Evolutionary conservation across 2,888 invertebrate genomes (phyloP).

Genomic region (Papilio demoleus): DNA sequence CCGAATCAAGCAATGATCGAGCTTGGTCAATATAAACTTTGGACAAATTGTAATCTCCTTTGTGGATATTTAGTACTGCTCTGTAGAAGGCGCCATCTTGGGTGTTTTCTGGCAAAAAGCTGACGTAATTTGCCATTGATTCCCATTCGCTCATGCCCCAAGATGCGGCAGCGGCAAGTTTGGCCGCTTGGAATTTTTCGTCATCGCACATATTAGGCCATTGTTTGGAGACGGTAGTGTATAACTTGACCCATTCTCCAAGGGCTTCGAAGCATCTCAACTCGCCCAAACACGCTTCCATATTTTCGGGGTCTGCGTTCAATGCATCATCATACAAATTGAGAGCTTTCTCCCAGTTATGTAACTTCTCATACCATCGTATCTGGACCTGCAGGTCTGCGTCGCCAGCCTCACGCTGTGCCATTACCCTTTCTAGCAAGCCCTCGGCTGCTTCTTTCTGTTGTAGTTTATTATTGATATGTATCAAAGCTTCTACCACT

Average conservation of each 20-base stretch:
- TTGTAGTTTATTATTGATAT: slow-evolving; percentile 98
- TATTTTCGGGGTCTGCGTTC: slow-evolving; percentile 85
- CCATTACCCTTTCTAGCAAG: slow-evolving; percentile 94
- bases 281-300: slow-evolving; percentile 94
- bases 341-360: slow-evolving; percentile 99
- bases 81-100: slow-evolving; percentile 98
- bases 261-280: slow-evolving; percentile 98
- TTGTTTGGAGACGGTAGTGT: slow-evolving; percentile 90
- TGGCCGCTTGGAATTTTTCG: slow-evolving; percentile 88
- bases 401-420: slow-evolving; percentile 87
- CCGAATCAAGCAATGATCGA: slow-evolving; percentile 96
- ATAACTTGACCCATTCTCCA: slow-evolving; percentile 96
- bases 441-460: slow-evolving; percentile 99
- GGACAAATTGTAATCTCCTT: slow-evolving; percentile 87
- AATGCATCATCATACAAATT: slow-evolving; percentile 92
- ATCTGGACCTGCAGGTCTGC: slow-evolving; percentile 85
- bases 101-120: slow-evolving; percentile 94
- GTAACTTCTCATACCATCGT: slow-evolving; percentile 99
- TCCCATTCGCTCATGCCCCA: slow-evolving; percentile 98
- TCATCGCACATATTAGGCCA: slow-evolving; percentile 88
- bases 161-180: slow-evolving; percentile 96
- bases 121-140: slow-evolving; percentile 95
- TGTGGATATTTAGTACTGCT: slow-evolving; percentile 95
- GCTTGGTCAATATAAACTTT: slow-evolving; percentile 95
- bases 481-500: slow-evolving; percentile 96